Conservation (phyloP, 2,797 vertebrate genomes). For the Siniperca scherzeri region DNA sequence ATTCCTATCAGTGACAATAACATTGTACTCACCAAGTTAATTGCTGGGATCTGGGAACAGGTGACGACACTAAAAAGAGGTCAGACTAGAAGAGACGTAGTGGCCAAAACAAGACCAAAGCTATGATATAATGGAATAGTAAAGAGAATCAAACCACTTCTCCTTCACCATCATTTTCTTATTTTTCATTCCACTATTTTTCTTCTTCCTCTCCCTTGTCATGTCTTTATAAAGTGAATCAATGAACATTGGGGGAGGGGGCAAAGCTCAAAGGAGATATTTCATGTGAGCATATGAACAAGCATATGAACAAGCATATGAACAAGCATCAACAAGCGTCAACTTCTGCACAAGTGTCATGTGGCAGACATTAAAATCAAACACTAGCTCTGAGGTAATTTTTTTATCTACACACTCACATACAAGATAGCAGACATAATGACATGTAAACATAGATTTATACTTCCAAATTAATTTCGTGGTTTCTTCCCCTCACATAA, state of each 20-base stretch:
- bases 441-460: background rate
- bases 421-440: too few species aligned
- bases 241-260: background rate
- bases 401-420: background rate
- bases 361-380: conserved; percentile 8
- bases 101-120: too few species aligned
- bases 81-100: background rate
- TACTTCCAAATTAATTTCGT: background rate
- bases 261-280: background rate
- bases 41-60: background rate
- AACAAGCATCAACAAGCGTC: background rate
- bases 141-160: too few species aligned
- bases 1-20: background rate
- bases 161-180: background rate
- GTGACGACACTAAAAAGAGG: background rate
- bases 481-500: background rate
- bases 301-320: background rate
- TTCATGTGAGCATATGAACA: background rate
- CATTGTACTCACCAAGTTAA: background rate
- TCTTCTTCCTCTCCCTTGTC: background rate
- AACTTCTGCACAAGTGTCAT: background rate
- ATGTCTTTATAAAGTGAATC: background rate
- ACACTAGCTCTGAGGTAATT: background rate
- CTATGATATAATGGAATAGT: too few species aligned
- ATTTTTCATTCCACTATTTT: too few species aligned